phyloP scores from a whole-genome alignment of 2,888 invertebrate genomes.

The Oligia fasciuncula region DNA sequence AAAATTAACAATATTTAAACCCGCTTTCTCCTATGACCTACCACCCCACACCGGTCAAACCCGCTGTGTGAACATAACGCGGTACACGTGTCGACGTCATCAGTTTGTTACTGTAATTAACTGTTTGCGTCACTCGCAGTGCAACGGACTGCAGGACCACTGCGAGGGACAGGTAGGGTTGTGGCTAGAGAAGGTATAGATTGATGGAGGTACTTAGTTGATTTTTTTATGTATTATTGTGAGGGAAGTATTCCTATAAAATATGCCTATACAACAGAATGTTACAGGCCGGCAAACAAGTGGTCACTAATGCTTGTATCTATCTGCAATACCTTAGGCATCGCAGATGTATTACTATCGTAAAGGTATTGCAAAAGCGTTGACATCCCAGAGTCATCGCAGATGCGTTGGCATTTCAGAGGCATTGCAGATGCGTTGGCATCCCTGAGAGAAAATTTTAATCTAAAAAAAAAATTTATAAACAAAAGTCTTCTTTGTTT shows the following conservation, averaged over 20 bases:
- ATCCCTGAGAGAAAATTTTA: neutral
- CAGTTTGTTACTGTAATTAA: conserved; percentile 73
- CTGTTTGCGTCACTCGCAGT: conserved; percentile 72
- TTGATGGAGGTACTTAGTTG: conserved; percentile 5
- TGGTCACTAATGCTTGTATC: neutral
- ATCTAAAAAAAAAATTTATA: too few relatives aligned
- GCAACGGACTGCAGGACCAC: conserved; percentile 31
- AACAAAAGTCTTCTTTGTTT: too few relatives aligned
- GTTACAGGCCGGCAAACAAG: neutral
- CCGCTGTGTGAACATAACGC: conserved; percentile 75
- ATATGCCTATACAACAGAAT: neutral
- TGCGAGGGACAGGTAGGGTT: conserved; percentile 50
- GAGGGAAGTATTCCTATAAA: neutral
- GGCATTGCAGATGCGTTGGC: too few relatives aligned
- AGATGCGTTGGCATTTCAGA: neutral
- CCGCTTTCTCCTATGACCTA: conserved; percentile 11
- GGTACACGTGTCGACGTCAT: conserved; percentile 74
- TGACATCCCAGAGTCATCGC: neutral
- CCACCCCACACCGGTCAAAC: conserved; percentile 51
- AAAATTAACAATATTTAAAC: neutral
- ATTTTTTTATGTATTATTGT: neutral
- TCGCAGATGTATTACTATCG: neutral
- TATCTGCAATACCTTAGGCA: neutral
- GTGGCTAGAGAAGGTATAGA: neutral
- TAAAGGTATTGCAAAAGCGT: neutral